phyloP scores from a whole-genome alignment of 2,113 vertebrate species.

The Paramisgurnus dabryanus region DNA sequence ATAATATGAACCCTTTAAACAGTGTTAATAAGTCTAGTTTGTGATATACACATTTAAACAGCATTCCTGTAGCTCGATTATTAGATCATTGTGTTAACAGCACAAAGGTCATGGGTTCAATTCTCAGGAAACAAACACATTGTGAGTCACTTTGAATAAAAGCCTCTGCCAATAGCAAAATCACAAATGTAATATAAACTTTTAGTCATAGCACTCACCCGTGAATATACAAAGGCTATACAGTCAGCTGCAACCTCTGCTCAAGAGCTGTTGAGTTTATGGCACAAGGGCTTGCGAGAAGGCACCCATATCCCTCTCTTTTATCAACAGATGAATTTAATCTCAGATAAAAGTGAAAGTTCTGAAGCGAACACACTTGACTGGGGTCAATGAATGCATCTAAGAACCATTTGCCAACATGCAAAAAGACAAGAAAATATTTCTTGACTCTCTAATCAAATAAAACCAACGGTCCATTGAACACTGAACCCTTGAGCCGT shows the following conservation, averaged over 20 bases:
- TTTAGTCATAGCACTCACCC: no score
- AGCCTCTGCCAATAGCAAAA: no score
- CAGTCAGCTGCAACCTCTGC: conserved; percentile 3
- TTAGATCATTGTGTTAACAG: no score
- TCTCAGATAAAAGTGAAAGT: neutral
- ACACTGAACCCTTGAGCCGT: neutral
- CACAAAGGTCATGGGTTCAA: no score
- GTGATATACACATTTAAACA: no score
- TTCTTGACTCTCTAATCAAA: conserved; percentile 27
- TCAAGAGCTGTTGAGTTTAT: conserved; percentile 16
- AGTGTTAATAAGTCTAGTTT: no score
- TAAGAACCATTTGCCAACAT: conserved; percentile 26
- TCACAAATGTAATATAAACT: no score
- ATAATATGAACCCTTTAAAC: no score
- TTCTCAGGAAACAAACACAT: no score
- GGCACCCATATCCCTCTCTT: conserved; percentile 6
- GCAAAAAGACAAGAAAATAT: conserved; percentile 14
- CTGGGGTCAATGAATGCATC: neutral
- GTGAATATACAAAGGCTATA: neutral
- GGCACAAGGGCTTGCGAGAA: neutral
- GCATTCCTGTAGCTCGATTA: no score
- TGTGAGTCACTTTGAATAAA: no score
- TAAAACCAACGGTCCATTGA: conserved; percentile 12
- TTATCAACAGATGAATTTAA: conserved; percentile 31
- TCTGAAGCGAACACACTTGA: neutral